Base-by-base conservation (phyloP, 2,888 invertebrate species). In the Lasioglossum zephyrum region DNA sequence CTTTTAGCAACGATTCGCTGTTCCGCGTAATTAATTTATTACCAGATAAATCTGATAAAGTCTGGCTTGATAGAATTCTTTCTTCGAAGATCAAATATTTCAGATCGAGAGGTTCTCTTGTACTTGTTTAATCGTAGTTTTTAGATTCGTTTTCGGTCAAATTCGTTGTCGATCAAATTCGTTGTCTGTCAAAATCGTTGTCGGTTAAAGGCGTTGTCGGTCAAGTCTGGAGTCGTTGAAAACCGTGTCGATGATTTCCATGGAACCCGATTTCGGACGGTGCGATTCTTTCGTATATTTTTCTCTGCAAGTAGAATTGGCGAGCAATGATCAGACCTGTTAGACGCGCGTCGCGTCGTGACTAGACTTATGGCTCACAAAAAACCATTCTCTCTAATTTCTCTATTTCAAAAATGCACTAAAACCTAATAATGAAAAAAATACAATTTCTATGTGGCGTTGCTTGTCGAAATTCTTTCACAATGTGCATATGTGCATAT, bases 1-100 rank as follows among this genome's bases (percentile, higher is more conserved):
- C 70, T 70, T 70, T 70, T 70, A 70, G n/a, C 41, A 70, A 41
- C 70, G 70, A 41, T 70, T 70, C 41, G 41, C 41, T 11, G 70
- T n/a, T 70, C 41, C 22, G 9, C n/a, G 70, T 70, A 41, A 70
- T 70, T 70, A 41, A 70, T 70, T 70, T 70, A 70, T 70, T 11
- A 22, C 22, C 22, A 18, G 69, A 69, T 22, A 9, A 44, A 44
- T 44, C 44, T 13, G 44, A 44, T 44, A 26, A 31, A 16, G 16
- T 31, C 4, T 5, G 60, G 16, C 31, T 63, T 2, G 63, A 63
- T 63, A 18, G 6, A 63, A 63, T 9, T 63, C 18, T 63, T 26
- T 16, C 31, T 18, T 36, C 16, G 31, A 6, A 16, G 63, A 31
- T 31, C 6, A 31, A 63, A 31, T 63, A 31, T 63, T 8, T 63